Percentiles rank a stretch among this genome's conserved stretches.
phyloP scores from a whole-genome alignment of 2,113 vertebrate species.

The Plecotus auritus region DNA sequence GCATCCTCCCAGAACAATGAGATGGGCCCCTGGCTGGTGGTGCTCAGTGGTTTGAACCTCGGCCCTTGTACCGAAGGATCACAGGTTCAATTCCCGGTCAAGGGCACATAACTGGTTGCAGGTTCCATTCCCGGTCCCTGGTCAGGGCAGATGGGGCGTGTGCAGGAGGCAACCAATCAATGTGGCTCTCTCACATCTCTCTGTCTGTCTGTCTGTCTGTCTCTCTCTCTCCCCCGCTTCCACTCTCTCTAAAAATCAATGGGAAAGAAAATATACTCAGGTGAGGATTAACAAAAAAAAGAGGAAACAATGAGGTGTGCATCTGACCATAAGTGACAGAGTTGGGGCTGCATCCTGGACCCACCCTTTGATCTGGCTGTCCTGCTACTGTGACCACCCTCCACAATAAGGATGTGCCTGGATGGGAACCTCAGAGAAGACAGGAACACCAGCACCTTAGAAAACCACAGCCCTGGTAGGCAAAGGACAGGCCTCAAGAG shows the following conservation, averaged over 20 bases:
- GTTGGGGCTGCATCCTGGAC: background rate
- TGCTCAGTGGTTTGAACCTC: background rate
- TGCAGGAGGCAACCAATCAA: background rate
- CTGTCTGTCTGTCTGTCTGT: background rate
- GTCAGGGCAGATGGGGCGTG: no score
- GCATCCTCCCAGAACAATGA: background rate
- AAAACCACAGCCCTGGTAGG: background rate
- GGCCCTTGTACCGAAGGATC: background rate
- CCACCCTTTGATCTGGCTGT: background rate
- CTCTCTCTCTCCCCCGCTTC: no score
- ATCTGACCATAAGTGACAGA: background rate
- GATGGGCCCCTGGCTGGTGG: background rate
- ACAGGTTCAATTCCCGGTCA: background rate
- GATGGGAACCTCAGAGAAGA: background rate
- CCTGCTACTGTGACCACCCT: background rate
- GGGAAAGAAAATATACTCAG: background rate
- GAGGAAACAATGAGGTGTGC: background rate
- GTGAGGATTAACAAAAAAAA: background rate
- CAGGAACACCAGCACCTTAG: background rate
- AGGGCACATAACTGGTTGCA: background rate
- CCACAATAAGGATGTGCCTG: background rate
- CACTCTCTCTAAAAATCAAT: background rate
- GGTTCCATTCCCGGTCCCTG: background rate
- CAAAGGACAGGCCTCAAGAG: background rate
- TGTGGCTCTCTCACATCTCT: background rate